A percentile compares a stretch with the other conserved stretches of the same genome.
Evolutionary conservation across 1,140 invertebrate species (phyloP).

Genomic region (Uloborus diversus): DNA sequence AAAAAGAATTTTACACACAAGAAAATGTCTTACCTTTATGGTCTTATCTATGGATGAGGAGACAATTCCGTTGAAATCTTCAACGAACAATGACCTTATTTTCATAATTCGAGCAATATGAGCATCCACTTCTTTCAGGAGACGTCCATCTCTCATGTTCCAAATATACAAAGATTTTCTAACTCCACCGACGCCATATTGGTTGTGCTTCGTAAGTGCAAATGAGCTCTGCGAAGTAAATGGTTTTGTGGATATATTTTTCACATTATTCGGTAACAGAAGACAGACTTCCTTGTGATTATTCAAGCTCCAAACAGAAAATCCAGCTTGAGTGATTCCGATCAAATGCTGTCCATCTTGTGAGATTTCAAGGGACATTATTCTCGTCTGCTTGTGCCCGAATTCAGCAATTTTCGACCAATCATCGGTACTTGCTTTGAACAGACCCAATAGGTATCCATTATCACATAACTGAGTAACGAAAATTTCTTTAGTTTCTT

Average conservation of each 20-base stretch:
- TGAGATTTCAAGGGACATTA: constrained; percentile 26
- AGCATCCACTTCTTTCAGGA: constrained; percentile 93
- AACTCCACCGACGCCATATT: constrained; percentile 94
- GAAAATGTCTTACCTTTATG: constrained; percentile 98
- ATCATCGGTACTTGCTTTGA: constrained; percentile 19
- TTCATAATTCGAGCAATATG: constrained; percentile 97
- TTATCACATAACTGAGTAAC: background rate
- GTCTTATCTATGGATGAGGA: constrained; percentile 96
- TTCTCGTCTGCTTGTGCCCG: background rate
- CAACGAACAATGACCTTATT: constrained; percentile 82
- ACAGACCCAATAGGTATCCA: constrained; percentile 5
- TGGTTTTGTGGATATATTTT: constrained; percentile 91
- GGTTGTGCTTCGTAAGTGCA: constrained; percentile 87
- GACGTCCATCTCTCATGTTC: constrained; percentile 78
- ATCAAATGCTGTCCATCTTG: constrained; percentile 27
- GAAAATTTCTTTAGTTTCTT: constrained; percentile 5
- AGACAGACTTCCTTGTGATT: constrained; percentile 66
- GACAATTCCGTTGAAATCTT: constrained; percentile 93
- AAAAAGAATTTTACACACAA: too few relatives aligned
- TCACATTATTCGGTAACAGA: constrained; percentile 84
- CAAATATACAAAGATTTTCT: constrained; percentile 96
- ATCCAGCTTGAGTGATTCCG: constrained; percentile 55
- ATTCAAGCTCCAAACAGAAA: constrained; percentile 30
- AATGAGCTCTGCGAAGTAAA: constrained; percentile 85
- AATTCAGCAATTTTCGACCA: constrained; percentile 1